Evolutionary conservation across 2,113 vertebrate genomes (phyloP).

Genomic region (Myotis brandtii): DNA sequence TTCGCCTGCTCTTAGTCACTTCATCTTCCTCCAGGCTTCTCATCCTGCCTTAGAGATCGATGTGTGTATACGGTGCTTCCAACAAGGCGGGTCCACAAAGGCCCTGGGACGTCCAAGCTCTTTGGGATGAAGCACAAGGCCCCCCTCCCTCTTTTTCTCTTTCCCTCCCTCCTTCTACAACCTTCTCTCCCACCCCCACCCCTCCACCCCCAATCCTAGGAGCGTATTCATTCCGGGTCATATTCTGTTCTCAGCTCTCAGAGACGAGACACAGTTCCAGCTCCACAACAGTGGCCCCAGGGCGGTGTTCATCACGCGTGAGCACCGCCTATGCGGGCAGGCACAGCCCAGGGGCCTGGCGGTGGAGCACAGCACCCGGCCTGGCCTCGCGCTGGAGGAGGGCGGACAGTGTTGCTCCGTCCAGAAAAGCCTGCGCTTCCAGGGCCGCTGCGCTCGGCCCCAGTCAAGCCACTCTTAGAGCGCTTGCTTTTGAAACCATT

Average conservation of each 20-base stretch:
- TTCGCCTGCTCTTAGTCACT: neutral
- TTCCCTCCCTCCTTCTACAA: too few species aligned
- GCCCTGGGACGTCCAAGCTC: neutral
- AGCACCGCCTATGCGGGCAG: neutral
- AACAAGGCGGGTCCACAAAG: neutral
- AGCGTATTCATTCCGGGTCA: neutral
- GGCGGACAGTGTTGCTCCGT: neutral
- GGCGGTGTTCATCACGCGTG: rapidly evolving
- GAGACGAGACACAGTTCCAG: neutral
- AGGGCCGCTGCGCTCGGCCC: neutral
- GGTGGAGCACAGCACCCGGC: rapidly evolving
- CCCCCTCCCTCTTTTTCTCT: neutral
- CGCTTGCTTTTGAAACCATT: slow-evolving; percentile 65
- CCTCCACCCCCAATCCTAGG: neutral
- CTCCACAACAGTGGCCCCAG: neutral
- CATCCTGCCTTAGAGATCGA: neutral
- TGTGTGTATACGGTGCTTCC: neutral
- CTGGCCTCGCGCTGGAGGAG: neutral
- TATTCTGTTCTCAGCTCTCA: neutral
- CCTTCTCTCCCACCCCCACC: too few species aligned
- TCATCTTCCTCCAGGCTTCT: neutral
- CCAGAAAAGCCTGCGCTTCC: slow-evolving; percentile 18
- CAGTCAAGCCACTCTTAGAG: neutral
- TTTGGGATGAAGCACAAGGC: neutral
- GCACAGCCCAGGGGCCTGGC: neutral